Evolutionary conservation across 2,797 vertebrate species (phyloP), one percentile per base, ranked within the genome.

Genomic region (Lindbergichthys nudifrons): DNA sequence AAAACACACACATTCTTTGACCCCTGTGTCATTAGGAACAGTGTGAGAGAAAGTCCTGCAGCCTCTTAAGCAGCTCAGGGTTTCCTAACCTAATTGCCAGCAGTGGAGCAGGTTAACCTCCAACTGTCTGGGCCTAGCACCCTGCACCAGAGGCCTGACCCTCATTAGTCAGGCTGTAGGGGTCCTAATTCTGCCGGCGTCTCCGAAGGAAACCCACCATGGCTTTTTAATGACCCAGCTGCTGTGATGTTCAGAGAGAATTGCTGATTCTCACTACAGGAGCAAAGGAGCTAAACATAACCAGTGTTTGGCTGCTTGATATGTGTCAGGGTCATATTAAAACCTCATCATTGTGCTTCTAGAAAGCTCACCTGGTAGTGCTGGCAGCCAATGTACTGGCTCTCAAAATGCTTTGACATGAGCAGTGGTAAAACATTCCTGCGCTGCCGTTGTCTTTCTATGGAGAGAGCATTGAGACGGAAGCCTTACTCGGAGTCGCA

Each of bases 81-180:
- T 63, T 63, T 51, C 64, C 32, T 60, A 43, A 15, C 51, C 63
- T 88, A 86, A 90, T 70, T 90, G 87, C 77, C 70, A 80, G 73
- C 61, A 18, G 69, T 41, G 64, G 77, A 64, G 3, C 41, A 80
- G 88, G 86, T 89, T 88, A 83, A 67, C 67, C 47, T 36, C 47
- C 62, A 52, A 36, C 11, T 53, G 77, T 75, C 85, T 89, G 85
- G 66, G 1, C 1, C 3, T 51, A 11, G 6, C 67, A 86, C 72
- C 77, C 75, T 89, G 87, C 80, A 87, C 83, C 76, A 82, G 61
- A 59, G 84, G 85, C 81, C 77, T 77, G 75, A 85, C 86, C 89
- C 83, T 90, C 86, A 90, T 93, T 90, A 92, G 77, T 2, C 60
- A 59, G 75, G 80, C 86, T 79, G 56, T 80, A 84, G 70, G 9